Evolutionary conservation across 2,888 invertebrate genomes (phyloP).

Genomic region (Agriopis marginaria): DNA sequence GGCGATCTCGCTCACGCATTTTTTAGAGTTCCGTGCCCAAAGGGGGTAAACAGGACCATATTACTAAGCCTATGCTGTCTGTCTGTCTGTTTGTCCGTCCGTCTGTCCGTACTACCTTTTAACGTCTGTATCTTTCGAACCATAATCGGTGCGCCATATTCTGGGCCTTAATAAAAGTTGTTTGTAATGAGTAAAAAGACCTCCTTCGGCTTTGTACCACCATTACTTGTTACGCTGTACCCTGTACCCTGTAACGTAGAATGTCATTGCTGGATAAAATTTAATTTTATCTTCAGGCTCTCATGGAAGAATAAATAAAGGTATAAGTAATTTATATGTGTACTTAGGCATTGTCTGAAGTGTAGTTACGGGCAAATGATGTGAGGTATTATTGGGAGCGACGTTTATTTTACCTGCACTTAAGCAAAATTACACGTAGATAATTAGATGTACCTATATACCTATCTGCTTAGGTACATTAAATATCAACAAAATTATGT

Average conservation of each 20-base stretch:
- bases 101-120: no score
- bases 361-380: background rate
- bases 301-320: background rate
- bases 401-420: slow-evolving; percentile 3
- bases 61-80: no score
- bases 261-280: background rate
- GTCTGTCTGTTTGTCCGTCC: no score
- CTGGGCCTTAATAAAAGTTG: no score
- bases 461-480: background rate
- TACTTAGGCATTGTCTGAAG: slow-evolving; percentile 1
- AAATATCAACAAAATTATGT: background rate
- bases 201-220: background rate
- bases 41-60: no score
- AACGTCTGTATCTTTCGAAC: no score
- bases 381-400: background rate
- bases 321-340: background rate
- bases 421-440: background rate
- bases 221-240: background rate
- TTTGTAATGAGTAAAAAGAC: background rate
- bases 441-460: background rate
- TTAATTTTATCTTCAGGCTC: background rate
- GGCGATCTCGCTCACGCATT: no score
- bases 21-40: no score
- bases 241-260: background rate
- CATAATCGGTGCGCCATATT: no score